Evolutionary conservation across 2,888 invertebrate genomes (phyloP).

Genomic region (Baronia brevicornis): DNA sequence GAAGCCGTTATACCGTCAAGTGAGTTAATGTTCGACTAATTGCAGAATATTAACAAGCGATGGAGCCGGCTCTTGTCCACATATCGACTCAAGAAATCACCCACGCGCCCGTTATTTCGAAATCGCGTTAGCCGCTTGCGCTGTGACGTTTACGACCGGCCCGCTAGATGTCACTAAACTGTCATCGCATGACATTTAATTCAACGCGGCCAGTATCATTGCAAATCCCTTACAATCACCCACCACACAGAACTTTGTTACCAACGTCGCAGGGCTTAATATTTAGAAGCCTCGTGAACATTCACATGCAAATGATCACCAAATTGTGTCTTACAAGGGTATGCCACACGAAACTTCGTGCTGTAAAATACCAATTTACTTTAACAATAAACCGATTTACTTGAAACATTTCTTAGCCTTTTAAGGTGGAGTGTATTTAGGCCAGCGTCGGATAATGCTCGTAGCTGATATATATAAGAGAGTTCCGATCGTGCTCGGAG

Average conservation of each 20-base stretch:
- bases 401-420: constrained; percentile 56
- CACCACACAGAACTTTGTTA: constrained; percentile 8
- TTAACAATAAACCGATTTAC: constrained; percentile 68
- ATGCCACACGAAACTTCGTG: constrained; percentile 54
- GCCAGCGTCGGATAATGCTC: constrained; percentile 49
- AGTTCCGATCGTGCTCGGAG: constrained; percentile 25
- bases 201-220: constrained; percentile 22
- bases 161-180: constrained; percentile 51
- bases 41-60: constrained; percentile 8
- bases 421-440: constrained; percentile 58
- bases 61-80: constrained; percentile 7
- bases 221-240: constrained; percentile 20
- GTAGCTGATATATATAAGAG: constrained; percentile 42
- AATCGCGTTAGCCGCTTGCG: constrained; percentile 18
- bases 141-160: constrained; percentile 24
- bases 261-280: constrained; percentile 23
- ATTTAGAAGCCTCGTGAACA: constrained; percentile 12
- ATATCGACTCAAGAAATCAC: constrained; percentile 14
- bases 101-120: constrained; percentile 20
- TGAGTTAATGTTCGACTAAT: constrained; percentile 11
- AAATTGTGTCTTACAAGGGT: constrained; percentile 41
- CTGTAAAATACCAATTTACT: constrained; percentile 69
- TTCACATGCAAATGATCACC: constrained; percentile 21
- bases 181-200: constrained; percentile 59
- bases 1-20: constrained; percentile 10